phyloP scores from a whole-genome alignment of 2,888 invertebrate species.

The Odiellus spinosus region DNA sequence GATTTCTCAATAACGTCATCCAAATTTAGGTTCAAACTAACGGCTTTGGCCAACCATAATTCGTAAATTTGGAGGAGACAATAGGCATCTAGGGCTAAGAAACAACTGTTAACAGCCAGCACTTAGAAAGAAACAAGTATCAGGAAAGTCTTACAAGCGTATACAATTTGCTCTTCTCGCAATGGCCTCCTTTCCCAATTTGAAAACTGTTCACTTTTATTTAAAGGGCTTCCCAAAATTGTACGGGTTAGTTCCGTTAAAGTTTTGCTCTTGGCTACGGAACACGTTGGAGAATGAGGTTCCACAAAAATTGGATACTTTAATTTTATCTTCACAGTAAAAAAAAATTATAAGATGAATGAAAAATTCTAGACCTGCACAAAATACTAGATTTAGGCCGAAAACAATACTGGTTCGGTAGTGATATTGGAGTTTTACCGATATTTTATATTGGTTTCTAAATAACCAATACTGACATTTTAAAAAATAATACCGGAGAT shows the following conservation, averaged over 20 bases:
- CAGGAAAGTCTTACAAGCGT: constrained; percentile 59
- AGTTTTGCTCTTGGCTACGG: background rate
- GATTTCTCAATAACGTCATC: constrained; percentile 44
- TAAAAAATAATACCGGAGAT: no score
- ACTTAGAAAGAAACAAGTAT: no score
- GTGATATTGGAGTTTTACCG: no score
- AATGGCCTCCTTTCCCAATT: constrained; percentile 78
- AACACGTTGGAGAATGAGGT: background rate
- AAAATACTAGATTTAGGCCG: no score
- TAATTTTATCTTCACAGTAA: constrained; percentile 1
- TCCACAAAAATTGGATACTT: constrained; percentile 6
- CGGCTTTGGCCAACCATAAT: constrained; percentile 33
- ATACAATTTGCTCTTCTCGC: constrained; percentile 54
- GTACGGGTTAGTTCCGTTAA: constrained; percentile 8
- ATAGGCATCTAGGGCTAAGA: constrained; percentile 63
- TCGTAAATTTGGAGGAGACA: constrained; percentile 66
- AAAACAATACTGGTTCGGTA: constrained; percentile 10
- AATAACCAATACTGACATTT: no score
- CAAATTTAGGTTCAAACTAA: constrained; percentile 27
- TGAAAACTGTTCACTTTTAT: constrained; percentile 79
- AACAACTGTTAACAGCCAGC: no score
- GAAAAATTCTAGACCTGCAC: no score
- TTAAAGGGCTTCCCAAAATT: constrained; percentile 50
- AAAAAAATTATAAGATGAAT: no score
- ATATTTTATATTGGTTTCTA: no score